Percentiles rank a stretch among this genome's conserved stretches.
These are phyloP conservation scores for Perizoma affinitatum DNA, from an alignment of 2,888 invertebrate species.

Conservation along the genomic window DNA sequence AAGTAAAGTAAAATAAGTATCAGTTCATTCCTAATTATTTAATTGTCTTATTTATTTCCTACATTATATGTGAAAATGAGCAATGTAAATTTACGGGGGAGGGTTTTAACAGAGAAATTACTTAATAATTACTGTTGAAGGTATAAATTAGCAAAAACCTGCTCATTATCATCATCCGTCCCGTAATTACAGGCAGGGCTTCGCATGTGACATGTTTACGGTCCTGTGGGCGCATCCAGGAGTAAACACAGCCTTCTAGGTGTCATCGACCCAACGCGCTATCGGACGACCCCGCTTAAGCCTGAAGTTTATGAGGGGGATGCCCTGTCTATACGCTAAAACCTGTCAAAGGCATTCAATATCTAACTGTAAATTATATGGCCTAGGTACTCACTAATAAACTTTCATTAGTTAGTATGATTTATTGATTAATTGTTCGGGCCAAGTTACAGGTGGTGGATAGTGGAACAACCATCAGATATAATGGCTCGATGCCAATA, in stretches of 20 bases:
- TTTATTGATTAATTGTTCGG: too few species aligned
- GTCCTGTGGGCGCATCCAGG: conserved; percentile 20
- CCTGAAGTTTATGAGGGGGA: conserved; percentile 16
- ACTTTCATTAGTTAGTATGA: too few species aligned
- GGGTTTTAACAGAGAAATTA: conserved; percentile 8
- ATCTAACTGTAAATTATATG: too few species aligned
- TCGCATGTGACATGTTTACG: conserved; percentile 23
- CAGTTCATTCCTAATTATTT: too few species aligned
- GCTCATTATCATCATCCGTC: conserved; percentile 23
- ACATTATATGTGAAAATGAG: too few species aligned
- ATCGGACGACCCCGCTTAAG: conserved; percentile 16
- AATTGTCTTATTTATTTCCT: too few species aligned
- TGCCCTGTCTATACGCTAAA: conserved; percentile 6
- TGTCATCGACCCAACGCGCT: conserved; percentile 16
- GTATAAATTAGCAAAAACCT: conserved; percentile 21
- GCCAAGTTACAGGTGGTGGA: too few species aligned
- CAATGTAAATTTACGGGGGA: neutral
- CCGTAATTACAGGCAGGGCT: conserved; percentile 15
- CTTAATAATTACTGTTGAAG: conserved; percentile 12
- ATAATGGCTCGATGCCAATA: too few species aligned
- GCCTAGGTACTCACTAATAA: too few species aligned
- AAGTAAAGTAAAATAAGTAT: too few species aligned
- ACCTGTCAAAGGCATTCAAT: neutral
- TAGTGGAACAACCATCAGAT: too few species aligned
- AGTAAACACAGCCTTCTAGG: conserved; percentile 15